A percentile compares a stretch with the other conserved stretches of the same genome.
Evolutionary conservation across 2,797 vertebrate genomes (phyloP).

Genomic region (Spea hammondii): DNA sequence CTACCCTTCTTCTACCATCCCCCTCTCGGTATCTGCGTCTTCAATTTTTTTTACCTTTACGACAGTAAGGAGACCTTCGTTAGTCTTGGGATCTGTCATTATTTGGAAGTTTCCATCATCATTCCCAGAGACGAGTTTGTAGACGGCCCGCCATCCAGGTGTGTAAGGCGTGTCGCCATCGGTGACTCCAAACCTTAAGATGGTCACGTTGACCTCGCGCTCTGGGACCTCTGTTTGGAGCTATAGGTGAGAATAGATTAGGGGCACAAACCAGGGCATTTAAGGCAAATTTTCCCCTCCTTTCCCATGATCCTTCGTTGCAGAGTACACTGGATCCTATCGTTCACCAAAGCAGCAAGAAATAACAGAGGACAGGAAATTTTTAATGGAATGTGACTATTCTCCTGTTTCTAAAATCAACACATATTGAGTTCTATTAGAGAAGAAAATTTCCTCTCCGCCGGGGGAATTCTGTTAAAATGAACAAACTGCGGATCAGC

Average conservation of each 20-base stretch:
- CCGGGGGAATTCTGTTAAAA: too few relatives aligned
- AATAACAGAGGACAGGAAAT: too few relatives aligned
- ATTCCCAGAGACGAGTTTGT: slow-evolving; percentile 59
- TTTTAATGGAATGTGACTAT: background rate
- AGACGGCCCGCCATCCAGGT: slow-evolving; percentile 65
- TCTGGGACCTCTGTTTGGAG: slow-evolving; percentile 57
- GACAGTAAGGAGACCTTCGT: slow-evolving; percentile 68
- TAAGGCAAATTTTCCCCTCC: too few relatives aligned
- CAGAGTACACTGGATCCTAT: too few relatives aligned
- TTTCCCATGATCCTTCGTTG: too few relatives aligned
- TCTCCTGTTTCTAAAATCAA: background rate
- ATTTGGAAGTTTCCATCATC: slow-evolving; percentile 60
- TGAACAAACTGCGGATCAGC: too few relatives aligned
- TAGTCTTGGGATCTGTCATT: slow-evolving; percentile 64
- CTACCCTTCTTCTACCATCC: background rate
- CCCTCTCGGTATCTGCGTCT: background rate
- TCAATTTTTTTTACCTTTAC: slow-evolving; percentile 62
- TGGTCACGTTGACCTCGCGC: slow-evolving; percentile 53
- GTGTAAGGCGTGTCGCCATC: slow-evolving; percentile 63
- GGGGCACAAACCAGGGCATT: too few relatives aligned
- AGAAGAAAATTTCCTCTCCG: too few relatives aligned
- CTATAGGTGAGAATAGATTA: slow-evolving; percentile 1
- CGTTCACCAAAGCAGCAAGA: too few relatives aligned
- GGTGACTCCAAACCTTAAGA: slow-evolving; percentile 60
- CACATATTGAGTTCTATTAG: too few relatives aligned